Conservation (phyloP, 2,888 invertebrate species). For the Amphipyra berbera region DNA sequence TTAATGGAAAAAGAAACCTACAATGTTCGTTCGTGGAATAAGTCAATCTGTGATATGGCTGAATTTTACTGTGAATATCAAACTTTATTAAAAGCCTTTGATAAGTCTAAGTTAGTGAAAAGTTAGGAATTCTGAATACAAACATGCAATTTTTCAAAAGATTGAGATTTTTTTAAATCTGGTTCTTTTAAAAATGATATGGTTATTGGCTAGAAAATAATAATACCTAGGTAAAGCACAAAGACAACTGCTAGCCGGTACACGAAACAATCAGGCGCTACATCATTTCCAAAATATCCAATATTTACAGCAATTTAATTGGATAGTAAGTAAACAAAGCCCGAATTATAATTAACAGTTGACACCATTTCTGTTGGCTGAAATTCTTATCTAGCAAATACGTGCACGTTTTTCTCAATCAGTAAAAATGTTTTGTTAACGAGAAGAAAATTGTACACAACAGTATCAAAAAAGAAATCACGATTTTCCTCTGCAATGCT, state of each 20-base stretch:
- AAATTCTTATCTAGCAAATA: neutral
- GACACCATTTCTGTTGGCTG: neutral
- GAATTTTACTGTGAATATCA: neutral
- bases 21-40: neutral
- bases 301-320: neutral
- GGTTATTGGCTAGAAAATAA: too few relatives aligned
- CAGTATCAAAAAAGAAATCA: neutral
- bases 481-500: neutral
- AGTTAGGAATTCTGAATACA: too few relatives aligned
- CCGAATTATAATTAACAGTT: too few relatives aligned
- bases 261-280: too few relatives aligned
- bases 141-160: too few relatives aligned
- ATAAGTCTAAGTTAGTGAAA: neutral
- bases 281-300: neutral
- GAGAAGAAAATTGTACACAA: neutral
- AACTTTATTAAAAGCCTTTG: conserved; percentile 2
- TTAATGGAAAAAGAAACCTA: conserved; percentile 13
- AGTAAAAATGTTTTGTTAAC: neutral
- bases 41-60: neutral
- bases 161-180: too few relatives aligned
- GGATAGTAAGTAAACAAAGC: too few relatives aligned
- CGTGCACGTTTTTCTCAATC: neutral
- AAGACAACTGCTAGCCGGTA: too few relatives aligned
- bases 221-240: too few relatives aligned
- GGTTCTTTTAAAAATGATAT: too few relatives aligned